Evolutionary conservation across 2,113 vertebrate genomes (phyloP), one percentile per base, ranked within the genome.

Genomic region (Castor canadensis): DNA sequence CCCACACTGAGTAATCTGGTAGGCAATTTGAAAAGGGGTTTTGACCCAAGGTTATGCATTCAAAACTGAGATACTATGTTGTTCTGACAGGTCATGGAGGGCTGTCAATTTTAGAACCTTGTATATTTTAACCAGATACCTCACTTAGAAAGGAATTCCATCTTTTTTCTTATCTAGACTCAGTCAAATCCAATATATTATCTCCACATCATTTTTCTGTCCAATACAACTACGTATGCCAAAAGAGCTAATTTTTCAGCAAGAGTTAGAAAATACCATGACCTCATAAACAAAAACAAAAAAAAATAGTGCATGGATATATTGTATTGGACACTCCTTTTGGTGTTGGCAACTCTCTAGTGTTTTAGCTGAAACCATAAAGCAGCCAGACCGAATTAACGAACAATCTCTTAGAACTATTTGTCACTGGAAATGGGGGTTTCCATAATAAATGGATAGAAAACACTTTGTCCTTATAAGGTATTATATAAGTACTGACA

Each of bases 401-500:
- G 22, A 93, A 93, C 38, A 69, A 45, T 45, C 75, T 87, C 82
- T 67, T 95, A 45, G 45, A 92, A 80, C 64, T 76, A 77, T 86
- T 79, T 93, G 35, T 93, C 95, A 73, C 73, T 96, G 75, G 91
- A 75, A 94, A 83, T 49, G 75, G 76, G 94, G n/a, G n/a, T 52
- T 67, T 95, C 67, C 2, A 8, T 89, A 85, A 94, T 81, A 84
- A 86, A 79, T 32, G 58, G 11, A 45, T 91, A 43, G n/a, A 72
- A 91, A 90, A 38, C 43, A 81, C 76, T 91, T 96, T 87, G 52
- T 85, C 40, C 77, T 76, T 72, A 72, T 43, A 89, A 96, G 80
- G 73, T 64, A 75, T 91, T 76, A 28, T 52, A 32, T 94, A 91
- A 94, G 38, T 77, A 77, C 22, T n/a, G 32, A 56, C 66, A 69